These are phyloP conservation scores for Galerucella calmariensis DNA, from an alignment of 2,888 invertebrate species.

Conservation along the genomic window DNA sequence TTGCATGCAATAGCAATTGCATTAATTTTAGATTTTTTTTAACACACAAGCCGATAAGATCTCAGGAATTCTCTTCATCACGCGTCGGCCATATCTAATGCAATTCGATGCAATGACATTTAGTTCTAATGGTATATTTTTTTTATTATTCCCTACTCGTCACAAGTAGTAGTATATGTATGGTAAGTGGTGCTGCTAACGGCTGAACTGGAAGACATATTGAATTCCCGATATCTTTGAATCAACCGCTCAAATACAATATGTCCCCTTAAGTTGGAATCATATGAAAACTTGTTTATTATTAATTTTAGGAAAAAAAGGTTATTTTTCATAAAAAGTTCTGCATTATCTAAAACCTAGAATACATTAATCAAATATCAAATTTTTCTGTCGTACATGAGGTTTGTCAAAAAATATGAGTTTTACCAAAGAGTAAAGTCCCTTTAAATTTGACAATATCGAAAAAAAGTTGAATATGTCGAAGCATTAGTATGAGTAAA, in stretches of 20 bases:
- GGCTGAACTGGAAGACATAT: not conserved
- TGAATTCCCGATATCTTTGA: constrained; percentile 10
- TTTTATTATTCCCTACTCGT: constrained; percentile 18
- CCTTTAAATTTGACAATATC: too few relatives aligned
- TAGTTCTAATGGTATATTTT: not conserved
- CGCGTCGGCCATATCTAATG: constrained; percentile 15
- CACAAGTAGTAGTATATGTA: not conserved
- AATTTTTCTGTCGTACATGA: too few relatives aligned
- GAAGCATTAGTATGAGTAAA: too few relatives aligned
- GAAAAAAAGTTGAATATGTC: too few relatives aligned
- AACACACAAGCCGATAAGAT: constrained; percentile 7
- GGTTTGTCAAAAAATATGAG: too few relatives aligned
- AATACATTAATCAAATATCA: too few relatives aligned
- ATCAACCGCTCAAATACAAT: not conserved
- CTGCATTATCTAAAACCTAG: too few relatives aligned
- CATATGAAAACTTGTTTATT: too few relatives aligned
- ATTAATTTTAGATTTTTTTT: not conserved
- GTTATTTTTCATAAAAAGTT: too few relatives aligned
- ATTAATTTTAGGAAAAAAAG: too few relatives aligned
- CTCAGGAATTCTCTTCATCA: constrained; percentile 3
- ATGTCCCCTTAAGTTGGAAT: too few relatives aligned
- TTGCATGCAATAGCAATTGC: not conserved
- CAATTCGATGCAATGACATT: constrained; percentile 7
- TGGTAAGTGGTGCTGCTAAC: constrained; percentile 4
- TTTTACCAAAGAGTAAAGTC: too few relatives aligned